Conservation (phyloP, 1,140 invertebrate species). For the Heliothis subflexa region DNA sequence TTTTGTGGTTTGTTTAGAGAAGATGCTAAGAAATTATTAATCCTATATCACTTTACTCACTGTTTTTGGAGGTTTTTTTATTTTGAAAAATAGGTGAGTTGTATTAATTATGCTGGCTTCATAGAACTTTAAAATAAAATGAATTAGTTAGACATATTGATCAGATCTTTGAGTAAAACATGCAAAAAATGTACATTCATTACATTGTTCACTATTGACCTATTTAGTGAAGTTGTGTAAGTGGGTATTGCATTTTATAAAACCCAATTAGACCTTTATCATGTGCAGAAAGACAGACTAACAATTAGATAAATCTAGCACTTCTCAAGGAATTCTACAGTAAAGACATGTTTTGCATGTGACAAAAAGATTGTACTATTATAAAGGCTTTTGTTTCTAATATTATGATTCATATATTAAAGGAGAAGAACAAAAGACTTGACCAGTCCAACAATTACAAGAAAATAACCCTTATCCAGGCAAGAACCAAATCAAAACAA, state of each 20-base stretch:
- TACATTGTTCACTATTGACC: not conserved
- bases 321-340: not conserved
- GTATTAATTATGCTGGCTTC: too few relatives aligned
- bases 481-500: conserved; percentile 42
- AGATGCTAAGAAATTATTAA: too few relatives aligned
- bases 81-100: too few relatives aligned
- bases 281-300: not conserved
- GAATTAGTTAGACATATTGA: not conserved
- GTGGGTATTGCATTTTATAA: not conserved
- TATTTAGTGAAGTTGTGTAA: conserved; percentile 25
- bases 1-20: too few relatives aligned
- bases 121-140: too few relatives aligned
- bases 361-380: conserved; percentile 8
- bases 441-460: conserved; percentile 6
- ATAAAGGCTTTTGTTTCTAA: conserved; percentile 32
- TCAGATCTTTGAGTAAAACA: not conserved
- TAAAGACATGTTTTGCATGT: not conserved
- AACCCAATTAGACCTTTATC: not conserved
- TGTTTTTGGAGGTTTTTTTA: too few relatives aligned
- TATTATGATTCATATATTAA: conserved; percentile 23
- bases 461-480: not conserved
- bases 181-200: not conserved
- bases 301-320: not conserved
- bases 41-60: too few relatives aligned
- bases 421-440: conserved; percentile 37